Percentiles rank a stretch among this genome's conserved stretches.
phyloP scores from a whole-genome alignment of 2,113 vertebrate genomes.

The Ceratotherium simum region DNA sequence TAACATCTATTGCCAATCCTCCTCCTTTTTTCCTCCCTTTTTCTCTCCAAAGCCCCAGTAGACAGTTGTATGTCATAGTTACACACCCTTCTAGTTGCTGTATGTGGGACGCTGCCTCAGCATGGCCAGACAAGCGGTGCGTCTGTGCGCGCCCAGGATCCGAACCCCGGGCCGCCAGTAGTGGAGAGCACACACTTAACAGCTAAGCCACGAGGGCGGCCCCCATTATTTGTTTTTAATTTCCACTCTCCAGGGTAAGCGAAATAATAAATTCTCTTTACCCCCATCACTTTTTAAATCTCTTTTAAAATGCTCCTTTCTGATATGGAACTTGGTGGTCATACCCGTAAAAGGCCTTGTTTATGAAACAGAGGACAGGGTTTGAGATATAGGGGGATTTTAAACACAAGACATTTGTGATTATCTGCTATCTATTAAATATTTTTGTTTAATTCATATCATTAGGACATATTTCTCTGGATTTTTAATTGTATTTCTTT shows the following conservation, averaged over 20 bases:
- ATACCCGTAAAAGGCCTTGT: background rate
- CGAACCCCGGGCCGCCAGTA: too few relatives aligned
- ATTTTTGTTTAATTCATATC: slow-evolving; percentile 15
- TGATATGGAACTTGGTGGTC: background rate
- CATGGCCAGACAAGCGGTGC: too few relatives aligned
- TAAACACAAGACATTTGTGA: background rate
- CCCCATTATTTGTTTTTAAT: background rate
- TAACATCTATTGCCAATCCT: too few relatives aligned
- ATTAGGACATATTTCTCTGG: background rate
- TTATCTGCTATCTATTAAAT: background rate
- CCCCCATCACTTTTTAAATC: background rate
- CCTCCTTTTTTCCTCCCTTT: too few relatives aligned
- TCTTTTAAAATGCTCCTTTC: background rate
- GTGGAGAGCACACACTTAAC: too few relatives aligned
- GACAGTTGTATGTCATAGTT: too few relatives aligned
- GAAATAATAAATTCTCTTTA: background rate
- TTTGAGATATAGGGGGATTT: background rate
- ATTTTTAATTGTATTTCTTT: slow-evolving; percentile 35
- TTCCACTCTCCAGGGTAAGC: background rate
- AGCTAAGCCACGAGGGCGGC: too few relatives aligned
- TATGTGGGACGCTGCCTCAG: too few relatives aligned
- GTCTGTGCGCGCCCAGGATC: too few relatives aligned
- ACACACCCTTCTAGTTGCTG: too few relatives aligned
- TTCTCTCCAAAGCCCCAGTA: too few relatives aligned
- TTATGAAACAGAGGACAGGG: background rate